Evolutionary conservation across 2,888 invertebrate species (phyloP).

Genomic region (Sussaba pulchella): DNA sequence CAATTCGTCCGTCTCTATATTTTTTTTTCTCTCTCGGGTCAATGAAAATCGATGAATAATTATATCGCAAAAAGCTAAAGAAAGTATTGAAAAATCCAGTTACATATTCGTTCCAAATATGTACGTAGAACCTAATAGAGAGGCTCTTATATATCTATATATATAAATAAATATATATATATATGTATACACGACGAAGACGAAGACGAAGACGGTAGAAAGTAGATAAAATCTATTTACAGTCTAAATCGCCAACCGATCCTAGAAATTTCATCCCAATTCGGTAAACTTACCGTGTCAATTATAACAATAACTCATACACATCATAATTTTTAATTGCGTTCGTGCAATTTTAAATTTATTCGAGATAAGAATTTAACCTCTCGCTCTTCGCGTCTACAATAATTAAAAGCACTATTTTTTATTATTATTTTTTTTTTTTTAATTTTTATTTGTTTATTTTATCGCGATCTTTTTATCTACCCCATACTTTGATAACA

Average conservation of each 20-base stretch:
- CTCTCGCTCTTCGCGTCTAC: slow-evolving; percentile 40
- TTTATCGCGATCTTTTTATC: slow-evolving; percentile 62
- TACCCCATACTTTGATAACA: slow-evolving; percentile 75
- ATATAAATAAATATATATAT: background rate
- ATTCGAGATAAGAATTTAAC: slow-evolving; percentile 67
- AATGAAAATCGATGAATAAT: slow-evolving; percentile 49
- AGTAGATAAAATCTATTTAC: slow-evolving; percentile 27
- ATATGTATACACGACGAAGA: slow-evolving; percentile 14
- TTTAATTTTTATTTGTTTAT: slow-evolving; percentile 17
- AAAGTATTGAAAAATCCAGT: slow-evolving; percentile 57
- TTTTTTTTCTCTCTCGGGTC: slow-evolving; percentile 32
- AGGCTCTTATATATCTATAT: slow-evolving; percentile 44
- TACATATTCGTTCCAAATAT: slow-evolving; percentile 53
- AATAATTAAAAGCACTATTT: slow-evolving; percentile 61
- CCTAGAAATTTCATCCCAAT: slow-evolving; percentile 41
- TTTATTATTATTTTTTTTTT: too few relatives aligned
- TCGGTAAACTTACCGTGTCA: slow-evolving; percentile 74
- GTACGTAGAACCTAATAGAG: slow-evolving; percentile 55
- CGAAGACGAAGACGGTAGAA: slow-evolving; percentile 15
- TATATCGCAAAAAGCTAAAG: slow-evolving; percentile 54
- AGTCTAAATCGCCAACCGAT: slow-evolving; percentile 37
- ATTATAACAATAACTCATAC: slow-evolving; percentile 72
- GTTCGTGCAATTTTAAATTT: slow-evolving; percentile 78
- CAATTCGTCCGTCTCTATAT: slow-evolving; percentile 22
- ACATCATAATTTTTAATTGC: slow-evolving; percentile 77